Evolutionary conservation across 2,113 vertebrate species (phyloP).

Genomic region (Puffinus mauretanicus): DNA sequence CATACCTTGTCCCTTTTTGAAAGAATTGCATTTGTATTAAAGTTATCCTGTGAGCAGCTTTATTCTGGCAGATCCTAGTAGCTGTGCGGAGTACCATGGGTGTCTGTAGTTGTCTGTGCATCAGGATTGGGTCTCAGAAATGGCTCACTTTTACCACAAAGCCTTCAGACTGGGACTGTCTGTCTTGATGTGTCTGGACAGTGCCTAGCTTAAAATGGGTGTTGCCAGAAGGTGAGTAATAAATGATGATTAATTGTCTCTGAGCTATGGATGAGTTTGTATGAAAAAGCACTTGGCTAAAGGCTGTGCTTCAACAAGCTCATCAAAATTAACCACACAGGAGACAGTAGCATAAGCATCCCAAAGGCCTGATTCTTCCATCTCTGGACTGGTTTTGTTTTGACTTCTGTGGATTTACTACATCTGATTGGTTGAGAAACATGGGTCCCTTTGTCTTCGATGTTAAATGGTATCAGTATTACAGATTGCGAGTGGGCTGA

Average conservation of each 20-base stretch:
- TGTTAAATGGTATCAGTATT: not conserved
- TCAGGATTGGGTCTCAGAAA: not conserved
- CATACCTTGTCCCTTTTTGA: not conserved
- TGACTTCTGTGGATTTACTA: not conserved
- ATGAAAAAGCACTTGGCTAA: conserved; percentile 40
- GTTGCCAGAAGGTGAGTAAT: conserved; percentile 62
- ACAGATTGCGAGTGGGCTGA: not conserved
- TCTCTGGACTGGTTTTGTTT: not conserved
- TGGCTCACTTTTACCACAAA: not conserved
- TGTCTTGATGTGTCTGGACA: not conserved
- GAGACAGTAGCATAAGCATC: not conserved
- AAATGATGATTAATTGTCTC: conserved; percentile 40
- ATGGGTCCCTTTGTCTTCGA: not conserved
- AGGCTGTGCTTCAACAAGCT: conserved; percentile 34
- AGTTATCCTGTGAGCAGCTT: not conserved
- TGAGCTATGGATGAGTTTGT: conserved; percentile 20
- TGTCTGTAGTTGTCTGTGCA: not conserved
- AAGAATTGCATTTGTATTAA: not conserved
- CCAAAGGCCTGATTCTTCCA: not conserved
- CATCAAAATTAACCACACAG: not conserved
- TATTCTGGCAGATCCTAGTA: not conserved
- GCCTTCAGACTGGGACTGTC: not conserved
- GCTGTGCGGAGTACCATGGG: fast-evolving
- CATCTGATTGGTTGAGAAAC: not conserved
- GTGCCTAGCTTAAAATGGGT: conserved; percentile 34